phyloP scores from a whole-genome alignment of 2,797 vertebrate species.

The Jordanella pulchra region DNA sequence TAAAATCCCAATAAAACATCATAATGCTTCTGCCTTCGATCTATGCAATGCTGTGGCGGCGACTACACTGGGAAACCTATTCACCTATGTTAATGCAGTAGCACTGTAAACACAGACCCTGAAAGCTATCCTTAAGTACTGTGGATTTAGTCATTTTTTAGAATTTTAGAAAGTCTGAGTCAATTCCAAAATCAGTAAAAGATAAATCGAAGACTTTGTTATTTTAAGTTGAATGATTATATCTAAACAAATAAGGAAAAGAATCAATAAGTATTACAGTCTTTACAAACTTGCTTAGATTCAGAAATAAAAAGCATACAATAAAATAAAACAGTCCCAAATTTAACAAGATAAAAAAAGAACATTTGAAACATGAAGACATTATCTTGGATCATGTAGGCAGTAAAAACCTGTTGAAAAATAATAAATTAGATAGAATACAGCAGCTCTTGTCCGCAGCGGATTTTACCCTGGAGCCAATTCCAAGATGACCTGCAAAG shows the following conservation, averaged over 20 bases:
- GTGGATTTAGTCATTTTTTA: conserved; percentile 17
- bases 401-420: conserved; percentile 27
- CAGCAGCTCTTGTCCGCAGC: neutral
- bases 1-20: neutral
- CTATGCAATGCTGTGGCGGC: conserved; percentile 27
- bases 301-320: neutral
- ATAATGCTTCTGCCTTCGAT: conserved; percentile 26
- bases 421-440: conserved; percentile 11
- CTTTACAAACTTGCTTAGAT: neutral
- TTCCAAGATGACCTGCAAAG: conserved; percentile 40
- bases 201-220: conserved; percentile 12
- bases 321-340: neutral
- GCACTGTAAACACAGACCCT: neutral
- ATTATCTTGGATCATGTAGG: neutral
- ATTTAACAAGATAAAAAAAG: neutral
- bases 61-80: conserved; percentile 35
- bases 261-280: neutral
- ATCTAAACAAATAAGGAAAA: neutral
- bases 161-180: conserved; percentile 20
- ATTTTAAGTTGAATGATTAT: conserved; percentile 8
- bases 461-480: conserved; percentile 7
- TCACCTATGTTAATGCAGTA: conserved; percentile 3
- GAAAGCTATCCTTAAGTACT: neutral
- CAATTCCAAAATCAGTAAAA: conserved; percentile 37
- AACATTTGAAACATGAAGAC: conserved; percentile 1